Evolutionary conservation across 2,797 vertebrate genomes (phyloP), one percentile per base, ranked within the genome.

Genomic region (Scolopax bukidnonensis): DNA sequence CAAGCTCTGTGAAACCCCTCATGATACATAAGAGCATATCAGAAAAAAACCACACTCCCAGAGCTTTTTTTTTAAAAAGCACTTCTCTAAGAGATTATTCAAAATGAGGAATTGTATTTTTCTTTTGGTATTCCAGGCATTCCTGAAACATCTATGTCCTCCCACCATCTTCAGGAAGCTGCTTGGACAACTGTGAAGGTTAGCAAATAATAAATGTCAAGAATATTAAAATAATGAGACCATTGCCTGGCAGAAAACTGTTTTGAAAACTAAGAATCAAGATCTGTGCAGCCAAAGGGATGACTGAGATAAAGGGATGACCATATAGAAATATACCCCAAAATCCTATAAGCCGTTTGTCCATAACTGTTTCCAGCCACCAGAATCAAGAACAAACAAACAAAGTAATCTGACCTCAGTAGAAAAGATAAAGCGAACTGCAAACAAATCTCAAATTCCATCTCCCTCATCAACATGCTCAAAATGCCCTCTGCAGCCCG

Each of bases 371-470:
- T 93, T 80, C 86, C 86, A 90, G 60, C 54, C 56, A 8, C 48
- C 59, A n/a, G 81, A 89, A 94, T 4, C 28, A 60, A 92, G 93
- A 93, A 47, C 60, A 91, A 96, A 94, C 79, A 91, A 92, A 77
- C 90, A 87, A 87, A 96, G 85, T 75, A 76, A 63, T 84, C 87
- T 93, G 94, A 91, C 95, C 91, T 94, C 13, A 1, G 67, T 1
- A 60, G 74, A 94, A 93, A 87, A 95, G 93, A 76, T 69, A 96
- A 89, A 90, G 83, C 50, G 83, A 96, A 96, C 91, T 89, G 90
- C 93, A 93, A 96, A 95, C 90, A 94, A 51, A 74, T 56, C 40
- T 77, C 50, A 60, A 24, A 74, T 93, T 91, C 86, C 88, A 28
- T 45, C 56, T 94, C 57, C 47, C 61, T 86, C 95, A 82, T 91